Evolutionary conservation across 1,140 invertebrate genomes (phyloP), one percentile per base, ranked within the genome.

Genomic region (Harpegnathos saltator): DNA sequence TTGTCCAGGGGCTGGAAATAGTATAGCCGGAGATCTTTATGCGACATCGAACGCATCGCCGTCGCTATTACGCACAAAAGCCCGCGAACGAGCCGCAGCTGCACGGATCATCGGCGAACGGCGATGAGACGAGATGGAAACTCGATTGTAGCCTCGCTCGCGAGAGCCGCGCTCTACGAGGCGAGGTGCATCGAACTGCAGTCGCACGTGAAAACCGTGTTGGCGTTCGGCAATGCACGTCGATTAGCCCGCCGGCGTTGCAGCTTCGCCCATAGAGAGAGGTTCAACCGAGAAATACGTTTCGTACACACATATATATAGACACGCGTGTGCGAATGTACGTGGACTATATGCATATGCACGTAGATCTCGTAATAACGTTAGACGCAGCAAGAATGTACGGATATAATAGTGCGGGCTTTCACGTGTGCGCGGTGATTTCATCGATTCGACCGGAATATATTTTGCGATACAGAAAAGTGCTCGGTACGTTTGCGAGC

Each of bases 171-270:
- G 52, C 50, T 17, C 58, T 33, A 52, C 26, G 26, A 15, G n/a
- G 19, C 59, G 75, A 26, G 33, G 50, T 48, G 58, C 44, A 56
- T 59, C 48, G 48, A 71, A 68, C 77, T 68, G 50, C 48, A 26
- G 24, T 58, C 63, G 82, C 75, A 62, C 62, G 63, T 69, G 74
- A 88, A 87, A 81, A 81, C 66, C 62, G 38, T 74, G 71, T 82
- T 74, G 80, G 80, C 80, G 29, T 82, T 63, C 59, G 81, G 48
- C 73, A 82, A 77, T 77, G 73, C 81, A 14, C 81, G 73, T 82
- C 81, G 81, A 74, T 82, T 82, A 82, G 81, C 59, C 81, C 81
- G 58, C n/a, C 72, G 29, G 81, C 61, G 50, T 77, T 82, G 26
- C 75, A 69, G 65, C 24, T 59, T 9, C 75, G 17, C 65, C 9